Percentiles rank a stretch among this genome's conserved stretches.
These are phyloP conservation scores for Bucorvus abyssinicus DNA, from an alignment of 2,797 vertebrate genomes.

Conservation along the genomic window DNA sequence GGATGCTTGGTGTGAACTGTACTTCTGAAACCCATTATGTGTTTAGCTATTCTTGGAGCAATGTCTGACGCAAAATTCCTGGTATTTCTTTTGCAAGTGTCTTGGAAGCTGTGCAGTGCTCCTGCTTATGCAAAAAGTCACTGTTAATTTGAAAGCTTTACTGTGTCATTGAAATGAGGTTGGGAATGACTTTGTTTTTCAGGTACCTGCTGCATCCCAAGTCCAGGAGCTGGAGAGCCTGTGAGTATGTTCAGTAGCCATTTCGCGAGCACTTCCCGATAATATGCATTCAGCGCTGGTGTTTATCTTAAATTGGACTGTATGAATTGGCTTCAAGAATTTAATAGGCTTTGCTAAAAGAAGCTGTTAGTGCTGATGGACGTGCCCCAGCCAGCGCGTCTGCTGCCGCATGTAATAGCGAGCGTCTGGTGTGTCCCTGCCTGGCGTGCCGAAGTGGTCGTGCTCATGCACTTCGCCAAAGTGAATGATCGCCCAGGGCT, in stretches of 20 bases:
- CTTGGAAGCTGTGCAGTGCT: background rate
- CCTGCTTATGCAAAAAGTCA: background rate
- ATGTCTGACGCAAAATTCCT: background rate
- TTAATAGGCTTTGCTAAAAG: conserved; percentile 1
- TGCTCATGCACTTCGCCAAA: background rate
- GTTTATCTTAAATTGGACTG: background rate
- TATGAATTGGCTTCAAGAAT: background rate
- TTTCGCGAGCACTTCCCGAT: background rate
- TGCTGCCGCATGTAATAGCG: background rate
- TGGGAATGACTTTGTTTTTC: conserved; percentile 50
- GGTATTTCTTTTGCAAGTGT: background rate
- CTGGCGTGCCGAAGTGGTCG: background rate
- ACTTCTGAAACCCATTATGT: background rate
- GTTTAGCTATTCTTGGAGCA: background rate
- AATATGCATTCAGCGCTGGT: background rate
- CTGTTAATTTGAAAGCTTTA: background rate
- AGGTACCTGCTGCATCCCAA: conserved; percentile 64
- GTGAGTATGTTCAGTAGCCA: conserved; percentile 69
- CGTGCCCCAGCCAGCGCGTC: background rate
- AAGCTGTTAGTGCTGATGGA: background rate
- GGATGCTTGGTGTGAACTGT: background rate
- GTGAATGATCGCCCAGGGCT: background rate
- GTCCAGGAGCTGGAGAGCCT: conserved; percentile 71
- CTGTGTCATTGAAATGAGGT: background rate
- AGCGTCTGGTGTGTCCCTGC: background rate